Evolutionary conservation across 2,113 vertebrate genomes (phyloP).

Genomic region (Solea solea): DNA sequence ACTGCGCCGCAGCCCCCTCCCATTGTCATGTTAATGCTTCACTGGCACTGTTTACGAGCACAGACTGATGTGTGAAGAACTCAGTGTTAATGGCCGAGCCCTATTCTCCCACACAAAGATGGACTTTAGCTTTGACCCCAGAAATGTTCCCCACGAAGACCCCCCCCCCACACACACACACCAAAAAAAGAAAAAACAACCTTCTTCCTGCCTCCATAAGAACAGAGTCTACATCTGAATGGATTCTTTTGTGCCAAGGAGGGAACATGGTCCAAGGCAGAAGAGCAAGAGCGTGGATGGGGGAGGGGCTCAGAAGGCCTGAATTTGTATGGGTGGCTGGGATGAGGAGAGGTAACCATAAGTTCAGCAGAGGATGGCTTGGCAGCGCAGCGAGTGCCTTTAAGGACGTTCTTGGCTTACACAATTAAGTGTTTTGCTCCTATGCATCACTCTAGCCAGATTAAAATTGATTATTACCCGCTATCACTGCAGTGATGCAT

Average conservation of each 20-base stretch:
- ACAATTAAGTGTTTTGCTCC: slow-evolving; percentile 13
- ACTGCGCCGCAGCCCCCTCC: slow-evolving; percentile 34
- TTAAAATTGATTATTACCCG: slow-evolving; percentile 5
- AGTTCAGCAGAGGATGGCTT: slow-evolving; percentile 71
- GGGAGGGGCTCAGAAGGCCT: slow-evolving; percentile 60
- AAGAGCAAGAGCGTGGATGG: slow-evolving; percentile 60
- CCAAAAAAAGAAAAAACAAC: slow-evolving; percentile 15
- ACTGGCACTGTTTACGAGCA: slow-evolving; percentile 74
- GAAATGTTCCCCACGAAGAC: slow-evolving; percentile 70
- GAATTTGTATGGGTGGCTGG: slow-evolving; percentile 67
- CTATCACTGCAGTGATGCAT: background rate
- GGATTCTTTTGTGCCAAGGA: slow-evolving; percentile 74
- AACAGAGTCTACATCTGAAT: slow-evolving; percentile 77
- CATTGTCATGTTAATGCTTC: slow-evolving; percentile 84
- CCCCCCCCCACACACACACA: background rate
- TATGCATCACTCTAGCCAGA: background rate
- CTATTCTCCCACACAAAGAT: slow-evolving; percentile 78
- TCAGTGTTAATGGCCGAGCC: slow-evolving; percentile 74
- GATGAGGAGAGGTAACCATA: slow-evolving; percentile 63
- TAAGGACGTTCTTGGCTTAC: slow-evolving; percentile 31
- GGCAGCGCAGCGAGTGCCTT: slow-evolving; percentile 35
- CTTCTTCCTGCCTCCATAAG: slow-evolving; percentile 76
- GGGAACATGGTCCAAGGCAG: slow-evolving; percentile 62
- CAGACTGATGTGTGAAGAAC: slow-evolving; percentile 78
- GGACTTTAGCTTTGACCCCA: slow-evolving; percentile 77